A percentile compares a stretch with the other conserved stretches of the same genome.
These are phyloP conservation scores for Stegodyphus dumicola DNA, from an alignment of 1,140 invertebrate genomes.

Conservation along the genomic window DNA sequence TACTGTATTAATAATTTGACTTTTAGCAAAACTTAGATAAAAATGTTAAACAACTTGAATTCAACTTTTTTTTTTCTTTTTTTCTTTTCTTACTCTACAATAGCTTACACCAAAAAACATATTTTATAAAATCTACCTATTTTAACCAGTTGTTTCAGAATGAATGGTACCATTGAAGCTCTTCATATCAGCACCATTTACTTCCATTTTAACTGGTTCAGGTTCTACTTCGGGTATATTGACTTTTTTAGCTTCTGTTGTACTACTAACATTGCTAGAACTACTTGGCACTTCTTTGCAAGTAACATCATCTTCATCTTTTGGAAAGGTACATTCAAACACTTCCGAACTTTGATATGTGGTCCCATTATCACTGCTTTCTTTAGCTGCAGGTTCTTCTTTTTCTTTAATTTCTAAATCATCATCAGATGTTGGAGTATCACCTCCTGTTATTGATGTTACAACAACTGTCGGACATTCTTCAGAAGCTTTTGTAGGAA, in stretches of 20 bases:
- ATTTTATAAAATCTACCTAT: too few relatives aligned
- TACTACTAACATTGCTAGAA: not conserved
- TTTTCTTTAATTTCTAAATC: slow-evolving; percentile 37
- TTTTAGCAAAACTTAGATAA: too few relatives aligned
- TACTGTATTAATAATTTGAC: too few relatives aligned
- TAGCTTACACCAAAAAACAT: too few relatives aligned
- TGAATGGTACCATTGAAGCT: slow-evolving; percentile 1
- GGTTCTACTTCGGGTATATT: not conserved
- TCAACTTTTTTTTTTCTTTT: too few relatives aligned
- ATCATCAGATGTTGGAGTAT: slow-evolving; percentile 46
- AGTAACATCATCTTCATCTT: not conserved
- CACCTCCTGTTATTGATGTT: slow-evolving; percentile 24
- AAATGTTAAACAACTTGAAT: too few relatives aligned
- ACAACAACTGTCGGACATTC: slow-evolving; percentile 47
- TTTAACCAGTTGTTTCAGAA: slow-evolving; percentile 26
- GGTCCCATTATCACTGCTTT: not conserved
- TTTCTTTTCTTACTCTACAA: too few relatives aligned
- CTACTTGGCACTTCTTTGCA: not conserved
- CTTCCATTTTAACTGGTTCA: slow-evolving; percentile 36
- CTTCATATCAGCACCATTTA: slow-evolving; percentile 34
- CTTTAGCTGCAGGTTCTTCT: not conserved
- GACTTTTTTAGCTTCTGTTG: not conserved
- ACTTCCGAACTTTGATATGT: not conserved
- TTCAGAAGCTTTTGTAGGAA: slow-evolving; percentile 30
- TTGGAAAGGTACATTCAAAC: slow-evolving; percentile 35